These are phyloP conservation scores for Dolichotis patagonum DNA, from an alignment of 2,113 vertebrate genomes.

Conservation along the genomic window DNA sequence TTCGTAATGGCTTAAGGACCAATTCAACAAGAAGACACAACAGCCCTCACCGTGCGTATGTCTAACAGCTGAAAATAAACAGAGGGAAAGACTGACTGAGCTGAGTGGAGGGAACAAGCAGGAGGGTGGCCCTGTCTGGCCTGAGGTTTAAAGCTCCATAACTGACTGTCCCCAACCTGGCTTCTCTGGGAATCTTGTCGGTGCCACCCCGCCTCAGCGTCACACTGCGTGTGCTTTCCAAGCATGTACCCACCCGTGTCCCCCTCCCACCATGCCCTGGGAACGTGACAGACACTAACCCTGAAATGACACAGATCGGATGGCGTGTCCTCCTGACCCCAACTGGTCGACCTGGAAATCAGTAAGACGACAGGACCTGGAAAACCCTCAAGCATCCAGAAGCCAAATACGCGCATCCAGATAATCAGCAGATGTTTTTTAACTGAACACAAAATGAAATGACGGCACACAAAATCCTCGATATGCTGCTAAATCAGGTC, in stretches of 20 bases:
- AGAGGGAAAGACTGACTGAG: neutral
- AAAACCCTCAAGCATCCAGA: neutral
- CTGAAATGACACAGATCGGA: neutral
- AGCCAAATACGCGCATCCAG: neutral
- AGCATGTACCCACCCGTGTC: neutral
- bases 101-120: neutral
- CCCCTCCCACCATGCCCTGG: too few relatives aligned
- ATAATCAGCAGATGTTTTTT: neutral
- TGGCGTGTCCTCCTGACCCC: neutral
- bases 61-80: slow-evolving; percentile 11
- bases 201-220: too few relatives aligned
- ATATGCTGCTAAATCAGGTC: too few relatives aligned
- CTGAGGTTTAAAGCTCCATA: neutral
- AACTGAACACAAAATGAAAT: neutral
- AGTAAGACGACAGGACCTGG: neutral
- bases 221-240: neutral
- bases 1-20: neutral
- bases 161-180: neutral
- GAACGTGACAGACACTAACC: neutral
- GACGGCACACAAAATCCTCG: neutral
- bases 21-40: neutral
- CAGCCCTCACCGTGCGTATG: neutral
- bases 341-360: neutral
- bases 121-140: neutral
- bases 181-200: neutral